Base-by-base conservation (phyloP, 2,797 vertebrate species). In the Acanthurus lineatus region DNA sequence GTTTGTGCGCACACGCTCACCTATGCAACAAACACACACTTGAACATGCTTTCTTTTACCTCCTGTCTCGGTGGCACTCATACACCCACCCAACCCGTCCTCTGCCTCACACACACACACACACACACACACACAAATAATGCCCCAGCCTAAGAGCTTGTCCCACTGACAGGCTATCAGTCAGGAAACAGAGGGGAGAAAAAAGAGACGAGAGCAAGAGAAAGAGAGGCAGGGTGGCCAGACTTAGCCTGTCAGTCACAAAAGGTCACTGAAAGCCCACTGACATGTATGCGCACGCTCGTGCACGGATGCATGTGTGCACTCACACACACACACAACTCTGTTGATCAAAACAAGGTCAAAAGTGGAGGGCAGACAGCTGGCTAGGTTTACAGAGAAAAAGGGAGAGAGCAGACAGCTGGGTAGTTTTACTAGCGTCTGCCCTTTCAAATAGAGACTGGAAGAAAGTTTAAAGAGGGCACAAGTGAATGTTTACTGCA, bases 311-410 rank as follows among this genome's bases (percentile, higher is more conserved):
- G 28, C 68, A 85, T 58, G 68, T 74, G 76, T 64, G 66, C 79
- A 72, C 56, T 42, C 73, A 42, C 60, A 25, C 48, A 86, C 64
- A 85, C 80, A 90, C 51, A 77, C 58, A 82, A 64, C 73, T 40
- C 77, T 80, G 80, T 92, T 93, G 83, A 90, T 90, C 88, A 91
- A 92, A 93, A 92, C 87, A 92, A 93, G 89, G 91, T 91, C 91
- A 92, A 69, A 83, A 82, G 84, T 86, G 81, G 91, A 92, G 89
- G 89, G 89, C 88, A 93, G 89, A 89, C 90, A 93, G 90, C 89
- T 92, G 91, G 91, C 77, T 84, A 71, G 84, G 88, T 91, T 91
- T 91, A 90, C 87, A 64, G 77, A 86, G 76, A 82, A 74, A 87
- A 75, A 86, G 85, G 88, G 83, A 74, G 78, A 81, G 84, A 87